phyloP scores from a whole-genome alignment of 2,797 vertebrate genomes.

The Enteromius trimaculatus region DNA sequence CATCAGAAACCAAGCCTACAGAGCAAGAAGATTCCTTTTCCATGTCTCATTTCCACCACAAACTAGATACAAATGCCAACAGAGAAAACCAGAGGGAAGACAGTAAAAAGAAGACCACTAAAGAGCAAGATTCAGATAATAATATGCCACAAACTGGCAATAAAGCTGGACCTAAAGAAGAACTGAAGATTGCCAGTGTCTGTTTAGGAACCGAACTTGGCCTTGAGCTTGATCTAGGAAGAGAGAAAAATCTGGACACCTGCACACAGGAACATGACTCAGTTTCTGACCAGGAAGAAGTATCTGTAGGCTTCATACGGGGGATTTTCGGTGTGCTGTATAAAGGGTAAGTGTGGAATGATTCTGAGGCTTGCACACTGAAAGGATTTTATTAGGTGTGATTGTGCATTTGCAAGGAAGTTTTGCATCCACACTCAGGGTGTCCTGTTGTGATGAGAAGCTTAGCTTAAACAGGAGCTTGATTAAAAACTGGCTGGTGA shows the following conservation, averaged over 20 bases:
- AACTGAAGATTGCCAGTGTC: neutral
- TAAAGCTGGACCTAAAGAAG: constrained; percentile 1
- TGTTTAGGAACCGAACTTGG: neutral
- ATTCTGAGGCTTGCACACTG: constrained; percentile 1
- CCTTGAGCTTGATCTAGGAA: neutral
- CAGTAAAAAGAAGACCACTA: neutral
- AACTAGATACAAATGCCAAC: neutral
- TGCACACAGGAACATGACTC: neutral
- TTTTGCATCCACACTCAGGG: constrained; percentile 2
- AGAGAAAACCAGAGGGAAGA: neutral
- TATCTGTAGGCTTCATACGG: constrained; percentile 51
- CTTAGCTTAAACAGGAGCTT: neutral
- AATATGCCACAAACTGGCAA: neutral
- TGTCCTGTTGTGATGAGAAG: constrained; percentile 6
- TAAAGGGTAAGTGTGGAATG: constrained; percentile 63
- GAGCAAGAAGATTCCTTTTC: neutral
- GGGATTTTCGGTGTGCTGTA: constrained; percentile 54
- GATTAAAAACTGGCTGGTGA: constrained; percentile 2
- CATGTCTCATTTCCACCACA: neutral
- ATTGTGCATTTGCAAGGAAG: constrained; percentile 19
- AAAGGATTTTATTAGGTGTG: constrained; percentile 9
- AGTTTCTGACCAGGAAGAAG: constrained; percentile 29
- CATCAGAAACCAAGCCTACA: constrained; percentile 13
- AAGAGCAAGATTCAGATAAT: neutral
- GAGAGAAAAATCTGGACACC: neutral